phyloP scores from a whole-genome alignment of 2,888 invertebrate species.

The Melangyna quadrimaculata region DNA sequence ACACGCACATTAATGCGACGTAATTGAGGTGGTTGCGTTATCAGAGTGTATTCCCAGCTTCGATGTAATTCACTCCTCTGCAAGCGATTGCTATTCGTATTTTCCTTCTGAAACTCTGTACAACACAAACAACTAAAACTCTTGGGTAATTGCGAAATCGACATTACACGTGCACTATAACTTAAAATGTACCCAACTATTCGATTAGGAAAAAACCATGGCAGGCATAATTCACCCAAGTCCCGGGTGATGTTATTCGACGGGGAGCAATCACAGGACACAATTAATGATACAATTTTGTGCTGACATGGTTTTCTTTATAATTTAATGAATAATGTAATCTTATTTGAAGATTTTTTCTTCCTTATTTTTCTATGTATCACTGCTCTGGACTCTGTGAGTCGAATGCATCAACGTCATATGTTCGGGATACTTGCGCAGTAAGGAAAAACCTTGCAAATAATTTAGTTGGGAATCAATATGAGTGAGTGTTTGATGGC shows the following conservation, averaged over 20 bases:
- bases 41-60: conserved; percentile 79
- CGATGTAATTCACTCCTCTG: conserved; percentile 76
- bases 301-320: conserved; percentile 57
- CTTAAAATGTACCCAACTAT: conserved; percentile 41
- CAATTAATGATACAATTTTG: conserved; percentile 52
- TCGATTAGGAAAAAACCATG: conserved; percentile 57
- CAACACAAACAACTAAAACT: conserved; percentile 85
- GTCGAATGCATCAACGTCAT: conserved; percentile 70
- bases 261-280: conserved; percentile 53
- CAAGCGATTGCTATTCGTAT: conserved; percentile 61
- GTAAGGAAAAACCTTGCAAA: conserved; percentile 51
- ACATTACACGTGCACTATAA: conserved; percentile 67
- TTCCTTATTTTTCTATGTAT: conserved; percentile 54
- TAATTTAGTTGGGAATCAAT: conserved; percentile 59
- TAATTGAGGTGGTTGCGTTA: conserved; percentile 78
- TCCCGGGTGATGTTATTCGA: conserved; percentile 49
- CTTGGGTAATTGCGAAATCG: conserved; percentile 79
- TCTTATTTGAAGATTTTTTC: conserved; percentile 32
- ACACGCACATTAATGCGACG: conserved; percentile 77
- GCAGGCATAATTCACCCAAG: conserved; percentile 42
- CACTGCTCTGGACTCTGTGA: conserved; percentile 47
- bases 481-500: conserved; percentile 15
- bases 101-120: conserved; percentile 79
- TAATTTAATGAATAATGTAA: conserved; percentile 58
- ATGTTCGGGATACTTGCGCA: conserved; percentile 68